phyloP scores from a whole-genome alignment of 2,797 vertebrate genomes.

The Urocyon cinereoargenteus region DNA sequence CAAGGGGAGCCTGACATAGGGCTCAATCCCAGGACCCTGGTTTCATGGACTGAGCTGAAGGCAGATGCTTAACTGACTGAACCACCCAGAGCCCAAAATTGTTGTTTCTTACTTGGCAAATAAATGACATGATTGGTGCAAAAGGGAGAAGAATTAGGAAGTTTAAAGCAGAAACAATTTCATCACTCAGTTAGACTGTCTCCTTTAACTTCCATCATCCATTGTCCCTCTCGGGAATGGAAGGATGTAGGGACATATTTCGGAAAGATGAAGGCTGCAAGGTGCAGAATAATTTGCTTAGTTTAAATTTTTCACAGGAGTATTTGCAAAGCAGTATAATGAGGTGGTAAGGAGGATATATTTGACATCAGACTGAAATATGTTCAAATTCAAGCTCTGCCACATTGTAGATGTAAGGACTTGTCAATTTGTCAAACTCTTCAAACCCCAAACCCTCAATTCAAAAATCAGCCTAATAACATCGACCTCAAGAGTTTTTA shows the following conservation, averaged over 20 bases:
- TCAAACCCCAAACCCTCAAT: neutral
- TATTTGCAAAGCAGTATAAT: neutral
- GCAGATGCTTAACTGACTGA: too few species aligned
- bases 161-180: neutral
- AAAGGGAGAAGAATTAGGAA: neutral
- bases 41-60: too few species aligned
- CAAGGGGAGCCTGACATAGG: too few species aligned
- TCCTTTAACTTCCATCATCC: neutral
- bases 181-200: neutral
- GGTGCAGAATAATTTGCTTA: neutral
- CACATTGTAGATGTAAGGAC: neutral
- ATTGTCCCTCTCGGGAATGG: too few species aligned
- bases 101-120: neutral
- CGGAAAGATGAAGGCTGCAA: neutral
- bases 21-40: too few species aligned
- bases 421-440: neutral
- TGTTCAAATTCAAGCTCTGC: neutral
- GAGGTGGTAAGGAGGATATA: neutral
- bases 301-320: neutral
- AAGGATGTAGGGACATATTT: neutral
- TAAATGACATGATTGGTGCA: neutral
- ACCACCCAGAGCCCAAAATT: neutral
- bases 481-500: neutral
- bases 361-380: constrained; percentile 37
- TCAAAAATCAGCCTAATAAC: neutral